Evolutionary conservation across 2,888 invertebrate species (phyloP).

Genomic region (Drosophila multiciliata): DNA sequence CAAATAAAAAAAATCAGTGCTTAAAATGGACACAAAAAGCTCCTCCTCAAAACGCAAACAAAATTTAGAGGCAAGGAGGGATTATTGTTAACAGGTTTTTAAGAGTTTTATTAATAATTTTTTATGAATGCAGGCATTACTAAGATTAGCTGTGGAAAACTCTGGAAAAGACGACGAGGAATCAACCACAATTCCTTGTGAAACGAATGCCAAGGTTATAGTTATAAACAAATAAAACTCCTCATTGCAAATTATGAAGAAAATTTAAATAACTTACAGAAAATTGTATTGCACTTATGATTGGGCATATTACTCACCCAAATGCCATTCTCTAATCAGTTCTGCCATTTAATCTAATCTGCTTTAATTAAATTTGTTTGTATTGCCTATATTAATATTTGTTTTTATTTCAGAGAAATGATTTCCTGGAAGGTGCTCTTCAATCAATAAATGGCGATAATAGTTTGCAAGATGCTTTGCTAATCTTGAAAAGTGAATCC

Average conservation of each 20-base stretch:
- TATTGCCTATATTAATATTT: background rate
- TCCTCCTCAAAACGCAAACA: slow-evolving; percentile 34
- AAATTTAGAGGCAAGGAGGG: slow-evolving; percentile 36
- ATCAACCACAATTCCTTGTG: background rate
- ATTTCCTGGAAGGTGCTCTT: slow-evolving; percentile 52
- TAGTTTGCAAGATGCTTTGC: slow-evolving; percentile 53
- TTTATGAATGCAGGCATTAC: slow-evolving; percentile 28
- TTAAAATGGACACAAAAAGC: slow-evolving; percentile 34
- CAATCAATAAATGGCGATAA: slow-evolving; percentile 57
- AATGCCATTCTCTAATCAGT: background rate
- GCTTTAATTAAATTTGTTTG: background rate
- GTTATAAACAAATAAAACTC: background rate
- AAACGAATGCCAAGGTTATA: slow-evolving; percentile 23
- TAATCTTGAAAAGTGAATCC: slow-evolving; percentile 30
- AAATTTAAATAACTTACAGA: background rate
- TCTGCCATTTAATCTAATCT: background rate
- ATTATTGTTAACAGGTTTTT: background rate
- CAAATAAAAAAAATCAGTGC: background rate
- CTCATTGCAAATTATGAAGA: background rate
- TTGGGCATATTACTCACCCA: background rate
- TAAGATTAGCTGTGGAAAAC: slow-evolving; percentile 50
- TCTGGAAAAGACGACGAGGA: slow-evolving; percentile 34
- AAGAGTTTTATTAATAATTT: background rate
- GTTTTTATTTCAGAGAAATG: slow-evolving; percentile 24
- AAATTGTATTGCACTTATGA: background rate